Conservation (phyloP, 2,113 vertebrate species). For the Peromyscus californicus region DNA sequence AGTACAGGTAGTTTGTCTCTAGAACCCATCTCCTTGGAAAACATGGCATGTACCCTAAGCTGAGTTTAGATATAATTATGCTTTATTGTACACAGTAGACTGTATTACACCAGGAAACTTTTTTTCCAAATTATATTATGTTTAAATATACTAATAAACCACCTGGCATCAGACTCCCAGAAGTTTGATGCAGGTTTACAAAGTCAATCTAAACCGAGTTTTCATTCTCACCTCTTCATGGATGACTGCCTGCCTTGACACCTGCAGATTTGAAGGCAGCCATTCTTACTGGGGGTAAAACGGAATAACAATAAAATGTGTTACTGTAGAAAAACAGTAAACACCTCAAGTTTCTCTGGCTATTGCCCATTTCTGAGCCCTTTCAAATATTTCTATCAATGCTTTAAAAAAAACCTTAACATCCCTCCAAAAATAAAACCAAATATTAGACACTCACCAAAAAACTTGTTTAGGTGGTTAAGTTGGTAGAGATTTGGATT, state of each 20-base stretch:
- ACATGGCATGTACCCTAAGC: background rate
- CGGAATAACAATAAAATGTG: background rate
- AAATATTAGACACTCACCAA: background rate
- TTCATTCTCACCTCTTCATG: background rate
- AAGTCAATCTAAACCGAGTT: too few species aligned
- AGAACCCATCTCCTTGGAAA: background rate
- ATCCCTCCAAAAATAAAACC: background rate
- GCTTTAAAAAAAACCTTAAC: background rate
- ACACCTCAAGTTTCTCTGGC: background rate
- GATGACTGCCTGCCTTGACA: background rate
- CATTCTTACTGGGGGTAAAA: background rate
- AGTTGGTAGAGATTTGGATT: background rate
- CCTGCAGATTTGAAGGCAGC: background rate
- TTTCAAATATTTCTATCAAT: background rate
- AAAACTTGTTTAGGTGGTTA: background rate
- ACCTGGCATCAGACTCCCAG: background rate
- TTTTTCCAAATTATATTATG: background rate
- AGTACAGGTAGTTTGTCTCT: background rate
- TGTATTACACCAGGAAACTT: background rate
- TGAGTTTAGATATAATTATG: background rate
- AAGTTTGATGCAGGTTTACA: background rate
- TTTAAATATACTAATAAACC: background rate
- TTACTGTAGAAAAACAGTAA: background rate
- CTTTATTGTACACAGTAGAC: background rate
- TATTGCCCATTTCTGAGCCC: background rate